These are phyloP conservation scores for Acronicta alni DNA, from an alignment of 2,888 invertebrate species.

Conservation along the genomic window DNA sequence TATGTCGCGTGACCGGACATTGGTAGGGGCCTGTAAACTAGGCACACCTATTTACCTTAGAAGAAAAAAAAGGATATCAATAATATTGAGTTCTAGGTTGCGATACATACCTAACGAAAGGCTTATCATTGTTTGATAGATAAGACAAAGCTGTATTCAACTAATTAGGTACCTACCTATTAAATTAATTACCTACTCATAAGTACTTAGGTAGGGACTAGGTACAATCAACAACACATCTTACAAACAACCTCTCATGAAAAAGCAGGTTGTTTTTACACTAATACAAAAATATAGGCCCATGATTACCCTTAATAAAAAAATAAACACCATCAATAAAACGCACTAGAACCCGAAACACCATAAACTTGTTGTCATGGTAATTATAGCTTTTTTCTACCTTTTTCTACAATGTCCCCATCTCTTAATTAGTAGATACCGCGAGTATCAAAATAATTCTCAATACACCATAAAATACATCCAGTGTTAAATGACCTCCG, in stretches of 20 bases:
- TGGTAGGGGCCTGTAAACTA: too few relatives aligned
- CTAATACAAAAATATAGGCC: not conserved
- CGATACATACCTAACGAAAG: too few relatives aligned
- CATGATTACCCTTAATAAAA: conserved; percentile 36
- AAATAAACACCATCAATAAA: conserved; percentile 39
- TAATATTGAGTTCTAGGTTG: too few relatives aligned
- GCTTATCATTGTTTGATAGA: too few relatives aligned
- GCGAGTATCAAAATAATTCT: conserved; percentile 59
- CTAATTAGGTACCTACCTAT: too few relatives aligned
- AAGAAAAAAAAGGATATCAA: too few relatives aligned
- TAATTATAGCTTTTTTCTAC: conserved; percentile 55
- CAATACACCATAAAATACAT: conserved; percentile 42
- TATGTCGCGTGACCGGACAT: too few relatives aligned
- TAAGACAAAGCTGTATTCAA: too few relatives aligned
- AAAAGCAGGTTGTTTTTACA: not conserved
- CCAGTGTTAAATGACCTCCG: conserved; percentile 37
- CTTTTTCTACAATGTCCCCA: conserved; percentile 45
- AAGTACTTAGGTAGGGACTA: not conserved
- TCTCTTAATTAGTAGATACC: conserved; percentile 64
- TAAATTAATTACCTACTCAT: too few relatives aligned
- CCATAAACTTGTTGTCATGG: conserved; percentile 64
- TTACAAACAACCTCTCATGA: not conserved
- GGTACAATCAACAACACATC: not conserved
- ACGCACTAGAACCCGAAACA: conserved; percentile 35
- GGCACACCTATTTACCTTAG: too few relatives aligned